These are phyloP conservation scores for Dreissena rostriformis DNA, from an alignment of 1,140 invertebrate species.

Conservation along the genomic window DNA sequence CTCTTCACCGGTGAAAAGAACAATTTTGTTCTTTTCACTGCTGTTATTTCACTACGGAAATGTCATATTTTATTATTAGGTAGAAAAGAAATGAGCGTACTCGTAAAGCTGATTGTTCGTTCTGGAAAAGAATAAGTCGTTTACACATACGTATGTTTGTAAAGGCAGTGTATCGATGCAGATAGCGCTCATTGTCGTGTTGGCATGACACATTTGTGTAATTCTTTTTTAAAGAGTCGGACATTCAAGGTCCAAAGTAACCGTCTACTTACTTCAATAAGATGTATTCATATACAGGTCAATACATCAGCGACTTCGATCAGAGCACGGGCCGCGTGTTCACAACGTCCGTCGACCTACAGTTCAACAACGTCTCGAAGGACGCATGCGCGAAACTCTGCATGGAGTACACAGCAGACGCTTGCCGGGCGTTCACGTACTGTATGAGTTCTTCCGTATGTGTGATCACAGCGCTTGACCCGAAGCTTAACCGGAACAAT, in stretches of 20 bases:
- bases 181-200: neutral
- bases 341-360: neutral
- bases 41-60: too few relatives aligned
- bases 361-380: constrained; percentile 34
- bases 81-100: too few relatives aligned
- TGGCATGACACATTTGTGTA: neutral
- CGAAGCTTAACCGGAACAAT: constrained; percentile 2
- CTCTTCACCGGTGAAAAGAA: too few relatives aligned
- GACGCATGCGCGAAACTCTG: constrained; percentile 47
- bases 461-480: constrained; percentile 10
- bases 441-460: constrained; percentile 14
- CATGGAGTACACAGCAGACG: constrained; percentile 26
- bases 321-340: constrained; percentile 5
- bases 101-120: too few relatives aligned
- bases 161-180: neutral
- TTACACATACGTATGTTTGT: too few relatives aligned
- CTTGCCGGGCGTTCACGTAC: constrained; percentile 31
- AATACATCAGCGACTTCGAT: constrained; percentile 37
- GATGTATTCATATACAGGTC: neutral
- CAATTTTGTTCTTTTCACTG: too few relatives aligned
- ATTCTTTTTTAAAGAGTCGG: neutral
- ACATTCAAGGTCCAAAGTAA: neutral
- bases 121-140: too few relatives aligned
- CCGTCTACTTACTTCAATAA: neutral
- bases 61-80: too few relatives aligned